Evolutionary conservation across 2,888 invertebrate species (phyloP), one percentile per base, ranked within the genome.

Genomic region (Drosophila tanythrix): DNA sequence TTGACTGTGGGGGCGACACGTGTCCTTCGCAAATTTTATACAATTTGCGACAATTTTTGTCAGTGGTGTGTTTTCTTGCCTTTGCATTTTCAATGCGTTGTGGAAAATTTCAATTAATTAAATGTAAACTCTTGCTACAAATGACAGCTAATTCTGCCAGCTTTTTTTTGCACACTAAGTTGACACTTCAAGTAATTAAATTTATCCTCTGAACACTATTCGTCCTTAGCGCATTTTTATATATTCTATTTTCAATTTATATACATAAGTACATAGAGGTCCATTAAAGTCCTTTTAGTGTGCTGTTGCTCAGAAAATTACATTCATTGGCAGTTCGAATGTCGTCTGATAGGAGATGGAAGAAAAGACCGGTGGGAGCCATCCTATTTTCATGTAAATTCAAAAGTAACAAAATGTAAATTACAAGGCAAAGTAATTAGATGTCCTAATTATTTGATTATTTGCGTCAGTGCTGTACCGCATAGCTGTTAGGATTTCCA

Each of bases 81-180:
- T 56, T 73, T 60, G 65, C 65, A 46, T 66, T 65, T 67, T 67
- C 29, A 57, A 67, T 66, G 48, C 40, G 11, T 5, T 27, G 58
- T 71, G 29, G 55, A 29, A 67, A 82, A 76, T 79, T 84, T 87
- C 62, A 82, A 86, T 89, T 89, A 89, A 76, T 74, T 72, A 63
- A 79, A 87, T 79, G 86, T 79, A 88, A 87, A 75, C 84, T 74
- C 68, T 59, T 64, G 66, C 87, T 70, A 66, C 57, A 74, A 75
- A 62, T 70, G 70, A 55, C 66, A 74, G 64, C 71, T 52, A 78
- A 82, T 71, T 70, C 50, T 63, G 76, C 73, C 62, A 62, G 66
- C 51, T 53, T 53, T 76, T 60, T 62, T 53, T 52, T 46, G 43
- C 50, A 35, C 25, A 56, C 63, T 53, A 48, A 36, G 55, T 13